Evolutionary conservation across 2,888 invertebrate species (phyloP).

Genomic region (Drosophila dives): DNA sequence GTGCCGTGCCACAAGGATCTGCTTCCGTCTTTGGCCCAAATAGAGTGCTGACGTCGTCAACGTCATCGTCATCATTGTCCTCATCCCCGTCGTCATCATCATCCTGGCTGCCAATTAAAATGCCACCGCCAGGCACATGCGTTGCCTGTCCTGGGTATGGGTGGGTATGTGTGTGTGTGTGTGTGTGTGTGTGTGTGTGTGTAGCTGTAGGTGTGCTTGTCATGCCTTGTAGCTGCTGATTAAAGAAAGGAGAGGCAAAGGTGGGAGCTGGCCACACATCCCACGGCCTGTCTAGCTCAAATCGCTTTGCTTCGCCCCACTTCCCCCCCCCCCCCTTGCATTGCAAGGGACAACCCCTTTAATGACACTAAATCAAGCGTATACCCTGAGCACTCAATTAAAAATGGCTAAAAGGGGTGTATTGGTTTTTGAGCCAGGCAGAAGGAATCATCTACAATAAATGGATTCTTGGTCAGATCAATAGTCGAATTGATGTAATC

Average conservation of each 20-base stretch:
- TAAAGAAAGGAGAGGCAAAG: background rate
- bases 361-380: conserved; percentile 80
- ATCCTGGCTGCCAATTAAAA: conserved; percentile 78
- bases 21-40: conserved; percentile 67
- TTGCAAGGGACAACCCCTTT: conserved; percentile 61
- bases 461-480: background rate
- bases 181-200: conserved; percentile 14
- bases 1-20: conserved; percentile 63
- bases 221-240: conserved; percentile 26
- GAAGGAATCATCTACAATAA: background rate
- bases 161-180: conserved; percentile 4
- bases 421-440: background rate
- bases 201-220: conserved; percentile 1
- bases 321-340: background rate
- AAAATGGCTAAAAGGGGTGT: background rate
- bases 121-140: conserved; percentile 76
- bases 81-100: conserved; percentile 15
- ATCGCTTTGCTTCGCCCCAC: conserved; percentile 25
- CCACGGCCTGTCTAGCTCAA: conserved; percentile 54
- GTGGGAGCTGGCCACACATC: conserved; percentile 33
- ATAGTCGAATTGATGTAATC: background rate
- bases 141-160: background rate
- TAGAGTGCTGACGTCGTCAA: conserved; percentile 51
- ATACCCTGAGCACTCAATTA: background rate
- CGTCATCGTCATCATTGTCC: conserved; percentile 28